Evolutionary conservation across 2,797 vertebrate genomes (phyloP).

Genomic region (Meda fulgida): DNA sequence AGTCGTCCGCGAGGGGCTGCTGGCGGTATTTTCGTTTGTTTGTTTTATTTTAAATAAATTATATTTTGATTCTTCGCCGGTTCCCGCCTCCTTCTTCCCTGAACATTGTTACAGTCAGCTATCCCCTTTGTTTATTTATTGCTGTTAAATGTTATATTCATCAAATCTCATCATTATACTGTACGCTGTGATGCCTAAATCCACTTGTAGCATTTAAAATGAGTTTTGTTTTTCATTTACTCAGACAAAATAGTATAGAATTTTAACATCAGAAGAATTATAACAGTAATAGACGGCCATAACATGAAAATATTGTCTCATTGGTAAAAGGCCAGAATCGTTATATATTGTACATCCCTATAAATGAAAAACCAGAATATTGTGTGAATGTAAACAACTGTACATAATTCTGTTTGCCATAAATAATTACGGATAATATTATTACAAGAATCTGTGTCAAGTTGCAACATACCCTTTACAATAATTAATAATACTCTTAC

Average conservation of each 20-base stretch:
- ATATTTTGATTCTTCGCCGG: too few species aligned
- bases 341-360: neutral
- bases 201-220: neutral
- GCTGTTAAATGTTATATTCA: neutral
- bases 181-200: neutral
- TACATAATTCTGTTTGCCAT: neutral
- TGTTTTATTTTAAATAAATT: too few species aligned
- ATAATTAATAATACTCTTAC: neutral
- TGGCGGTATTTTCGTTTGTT: too few species aligned
- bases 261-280: neutral
- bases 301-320: neutral
- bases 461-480: neutral
- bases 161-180: neutral
- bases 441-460: neutral
- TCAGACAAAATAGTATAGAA: neutral
- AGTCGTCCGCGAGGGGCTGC: too few species aligned
- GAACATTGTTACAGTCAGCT: too few species aligned
- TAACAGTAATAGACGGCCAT: neutral
- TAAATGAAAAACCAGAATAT: neutral
- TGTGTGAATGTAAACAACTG: neutral
- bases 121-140: neutral
- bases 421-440: neutral
- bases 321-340: neutral
- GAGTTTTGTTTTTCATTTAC: neutral
- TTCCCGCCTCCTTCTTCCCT: too few species aligned